phyloP scores from a whole-genome alignment of 1,140 invertebrate species.

The Helicoverpa armigera region DNA sequence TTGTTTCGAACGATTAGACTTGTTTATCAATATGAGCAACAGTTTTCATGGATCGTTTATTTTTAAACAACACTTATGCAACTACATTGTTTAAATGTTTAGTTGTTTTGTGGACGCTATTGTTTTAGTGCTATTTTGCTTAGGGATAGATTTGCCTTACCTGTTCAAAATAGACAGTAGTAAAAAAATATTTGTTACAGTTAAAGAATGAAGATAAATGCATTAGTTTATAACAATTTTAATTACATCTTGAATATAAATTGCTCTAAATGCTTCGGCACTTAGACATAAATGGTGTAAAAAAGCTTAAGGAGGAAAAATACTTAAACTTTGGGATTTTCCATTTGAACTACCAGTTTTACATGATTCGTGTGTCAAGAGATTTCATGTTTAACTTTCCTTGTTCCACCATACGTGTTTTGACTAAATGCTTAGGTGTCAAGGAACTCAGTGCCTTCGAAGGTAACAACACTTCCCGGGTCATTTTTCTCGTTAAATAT shows the following conservation, averaged over 20 bases:
- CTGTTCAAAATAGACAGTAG: neutral
- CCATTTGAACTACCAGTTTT: neutral
- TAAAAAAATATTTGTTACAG: too few species aligned
- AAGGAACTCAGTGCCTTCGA: conserved; percentile 3
- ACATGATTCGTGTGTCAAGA: neutral
- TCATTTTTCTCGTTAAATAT: neutral
- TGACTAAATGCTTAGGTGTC: conserved; percentile 8
- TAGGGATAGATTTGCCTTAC: neutral
- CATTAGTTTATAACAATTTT: neutral
- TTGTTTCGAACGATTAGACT: conserved; percentile 13
- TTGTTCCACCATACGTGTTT: conserved; percentile 19
- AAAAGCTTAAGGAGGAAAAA: too few species aligned
- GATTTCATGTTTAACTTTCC: neutral
- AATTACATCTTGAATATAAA: too few species aligned
- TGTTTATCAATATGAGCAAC: conserved; percentile 23
- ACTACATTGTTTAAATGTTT: conserved; percentile 11
- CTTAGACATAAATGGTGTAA: too few species aligned
- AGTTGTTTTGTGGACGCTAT: neutral
- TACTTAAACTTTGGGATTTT: neutral
- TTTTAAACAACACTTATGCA: conserved; percentile 20
- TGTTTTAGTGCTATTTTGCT: neutral
- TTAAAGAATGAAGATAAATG: too few species aligned
- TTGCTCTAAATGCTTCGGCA: too few species aligned
- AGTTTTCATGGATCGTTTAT: neutral
- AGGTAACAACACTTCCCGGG: neutral